Conservation (phyloP, 2,113 vertebrate genomes). For the Otus sunia region DNA sequence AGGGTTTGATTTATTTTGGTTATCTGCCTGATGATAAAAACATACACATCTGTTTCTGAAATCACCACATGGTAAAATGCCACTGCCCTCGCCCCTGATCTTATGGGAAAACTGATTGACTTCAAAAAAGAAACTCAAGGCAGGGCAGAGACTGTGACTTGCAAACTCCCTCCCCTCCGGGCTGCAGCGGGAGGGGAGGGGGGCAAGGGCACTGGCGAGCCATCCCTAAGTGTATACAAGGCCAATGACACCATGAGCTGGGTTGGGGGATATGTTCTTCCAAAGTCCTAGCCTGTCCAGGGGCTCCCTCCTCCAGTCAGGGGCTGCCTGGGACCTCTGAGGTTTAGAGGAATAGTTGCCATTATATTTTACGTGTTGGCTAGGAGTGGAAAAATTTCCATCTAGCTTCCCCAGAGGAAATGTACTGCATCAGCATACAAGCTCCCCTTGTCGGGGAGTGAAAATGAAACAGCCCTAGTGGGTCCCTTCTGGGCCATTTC, state of each 20-base stretch:
- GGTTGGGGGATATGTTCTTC: neutral
- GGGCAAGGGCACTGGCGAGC: neutral
- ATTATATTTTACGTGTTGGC: neutral
- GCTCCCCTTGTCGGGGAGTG: neutral
- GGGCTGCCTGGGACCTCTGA: neutral
- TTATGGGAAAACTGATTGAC: neutral
- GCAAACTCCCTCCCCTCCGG: neutral
- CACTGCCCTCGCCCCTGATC: neutral
- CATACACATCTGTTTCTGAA: neutral
- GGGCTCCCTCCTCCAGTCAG: neutral
- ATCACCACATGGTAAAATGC: neutral
- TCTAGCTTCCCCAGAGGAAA: neutral
- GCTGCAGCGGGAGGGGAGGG: neutral
- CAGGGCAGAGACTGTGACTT: neutral
- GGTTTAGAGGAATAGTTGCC: neutral
- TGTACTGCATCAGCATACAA: neutral
- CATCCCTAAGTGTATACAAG: neutral
- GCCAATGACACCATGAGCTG: neutral
- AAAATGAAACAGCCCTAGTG: neutral
- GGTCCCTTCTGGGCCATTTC: neutral
- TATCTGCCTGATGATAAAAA: neutral
- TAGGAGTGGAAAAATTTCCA: neutral
- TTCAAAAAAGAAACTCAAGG: neutral
- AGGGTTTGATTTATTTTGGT: slow-evolving; percentile 10
- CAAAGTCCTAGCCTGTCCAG: neutral